Evolutionary conservation across 2,888 invertebrate species (phyloP), one percentile per base, ranked within the genome.

Genomic region (Tipula lateralis): DNA sequence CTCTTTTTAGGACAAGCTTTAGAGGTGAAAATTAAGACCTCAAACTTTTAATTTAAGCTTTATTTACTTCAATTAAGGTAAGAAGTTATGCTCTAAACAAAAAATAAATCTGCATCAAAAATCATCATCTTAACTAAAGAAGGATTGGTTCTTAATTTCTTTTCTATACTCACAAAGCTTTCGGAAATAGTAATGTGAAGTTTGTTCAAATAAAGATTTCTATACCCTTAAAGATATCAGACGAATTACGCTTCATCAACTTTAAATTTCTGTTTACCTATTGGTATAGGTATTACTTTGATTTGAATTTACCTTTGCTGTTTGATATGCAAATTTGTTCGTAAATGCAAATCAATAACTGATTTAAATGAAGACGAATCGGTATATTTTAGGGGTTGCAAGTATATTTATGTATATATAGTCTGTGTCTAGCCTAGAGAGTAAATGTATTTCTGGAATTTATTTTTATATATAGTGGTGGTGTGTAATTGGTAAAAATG

Each of bases 291-390:
- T 16, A 66, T 66, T 2, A 66, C 66, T 24, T 66, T 66, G 66
- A 66, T 66, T 66, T 12, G 66, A 66, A 66, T 66, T 66, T 66
- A 66, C 66, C 24, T 19, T 66, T 24, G 66, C 66, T 66, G 24
- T 66, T 66, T 66, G 66, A 66, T 66, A 66, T 66, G 66, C 66
- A 66, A 66, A 66, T 66, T 66, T 66, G 7, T 66, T 66, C 9
- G 9, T 1, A 16, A 50, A 50, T 6, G 66, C 24, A 66, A 66
- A 66, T 66, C 66, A 66, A 66, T 66, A 66, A 24, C 24, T 24
- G 12, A 66, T 32, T 3, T 32, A 5, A 39, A 39, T 13, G 13
- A 13, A 39, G 9, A 32, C n/a, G n/a, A 16, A 5, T 44, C 5
- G 1, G 4, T 16, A 5, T 44, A 7, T 44, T n/a, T n/a, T n/a